Conservation (phyloP, 2,888 invertebrate species). For the Limnephilus marmoratus region DNA sequence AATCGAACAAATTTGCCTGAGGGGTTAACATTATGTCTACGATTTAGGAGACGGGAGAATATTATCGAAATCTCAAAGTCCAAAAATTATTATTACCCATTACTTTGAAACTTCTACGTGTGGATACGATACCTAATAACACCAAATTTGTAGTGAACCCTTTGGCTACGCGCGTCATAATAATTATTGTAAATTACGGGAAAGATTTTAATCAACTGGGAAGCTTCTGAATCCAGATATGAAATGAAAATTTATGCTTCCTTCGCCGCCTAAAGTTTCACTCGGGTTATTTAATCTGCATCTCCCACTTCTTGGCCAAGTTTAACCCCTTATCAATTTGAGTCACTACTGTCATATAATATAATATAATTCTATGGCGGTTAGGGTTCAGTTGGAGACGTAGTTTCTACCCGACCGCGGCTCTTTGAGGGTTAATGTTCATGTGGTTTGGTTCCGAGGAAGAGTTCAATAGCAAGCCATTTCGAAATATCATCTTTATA, state of each 20-base stretch:
- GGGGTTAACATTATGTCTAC: too few relatives aligned
- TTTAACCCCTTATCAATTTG: constrained; percentile 33
- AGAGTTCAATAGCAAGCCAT: neutral
- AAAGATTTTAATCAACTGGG: constrained; percentile 36
- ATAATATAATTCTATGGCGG: constrained; percentile 22
- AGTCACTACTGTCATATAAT: constrained; percentile 33
- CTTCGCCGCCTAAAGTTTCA: constrained; percentile 33
- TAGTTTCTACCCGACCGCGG: neutral
- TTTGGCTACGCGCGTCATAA: neutral
- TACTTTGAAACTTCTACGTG: neutral
- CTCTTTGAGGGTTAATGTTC: neutral
- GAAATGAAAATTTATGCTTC: constrained; percentile 41
- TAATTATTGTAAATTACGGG: constrained; percentile 23
- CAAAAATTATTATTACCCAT: neutral
- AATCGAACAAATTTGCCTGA: too few relatives aligned
- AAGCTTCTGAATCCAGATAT: constrained; percentile 19
- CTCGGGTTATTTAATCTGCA: constrained; percentile 27
- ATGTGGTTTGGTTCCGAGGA: neutral
- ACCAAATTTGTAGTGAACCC: neutral
- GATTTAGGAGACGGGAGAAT: too few relatives aligned
- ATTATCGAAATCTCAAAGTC: too few relatives aligned
- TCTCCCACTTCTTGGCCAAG: constrained; percentile 4
- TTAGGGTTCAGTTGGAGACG: constrained; percentile 20
- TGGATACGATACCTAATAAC: neutral
- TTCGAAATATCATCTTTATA: neutral